Evolutionary conservation across 2,888 invertebrate genomes (phyloP).

Genomic region (Aphrophora alni): DNA sequence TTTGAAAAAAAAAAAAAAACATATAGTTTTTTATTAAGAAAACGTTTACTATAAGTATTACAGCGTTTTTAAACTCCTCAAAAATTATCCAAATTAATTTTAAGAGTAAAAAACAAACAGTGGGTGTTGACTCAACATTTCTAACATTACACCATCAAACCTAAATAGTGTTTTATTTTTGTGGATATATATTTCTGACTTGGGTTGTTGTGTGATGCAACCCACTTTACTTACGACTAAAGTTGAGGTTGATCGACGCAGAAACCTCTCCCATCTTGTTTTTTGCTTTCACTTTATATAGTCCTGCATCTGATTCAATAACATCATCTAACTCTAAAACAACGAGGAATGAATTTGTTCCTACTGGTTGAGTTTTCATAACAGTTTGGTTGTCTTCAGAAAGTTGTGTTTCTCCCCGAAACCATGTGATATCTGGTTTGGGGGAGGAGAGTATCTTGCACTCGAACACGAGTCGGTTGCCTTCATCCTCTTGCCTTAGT

Average conservation of each 20-base stretch:
- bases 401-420: slow-evolving; percentile 84
- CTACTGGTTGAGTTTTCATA: slow-evolving; percentile 87
- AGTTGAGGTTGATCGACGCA: slow-evolving; percentile 96
- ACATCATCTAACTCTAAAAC: slow-evolving; percentile 95
- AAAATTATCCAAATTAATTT: too few species aligned
- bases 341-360: slow-evolving; percentile 86
- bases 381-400: slow-evolving; percentile 84
- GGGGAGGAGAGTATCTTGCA: slow-evolving; percentile 88
- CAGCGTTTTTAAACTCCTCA: too few species aligned
- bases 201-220: too few species aligned
- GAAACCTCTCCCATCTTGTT: slow-evolving; percentile 97
- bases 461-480: slow-evolving; percentile 93
- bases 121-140: too few species aligned
- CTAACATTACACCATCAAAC: too few species aligned
- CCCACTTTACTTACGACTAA: slow-evolving; percentile 97
- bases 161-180: too few species aligned
- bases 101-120: too few species aligned
- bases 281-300: slow-evolving; percentile 96
- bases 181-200: too few species aligned
- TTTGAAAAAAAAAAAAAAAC: too few species aligned
- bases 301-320: slow-evolving; percentile 93
- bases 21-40: too few species aligned
- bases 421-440: slow-evolving; percentile 92
- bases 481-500: slow-evolving; percentile 94
- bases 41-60: too few species aligned